These are phyloP conservation scores for Arbacia lixula DNA, from an alignment of 53 echinoderm and acorn worm genomes.

Conservation along the genomic window DNA sequence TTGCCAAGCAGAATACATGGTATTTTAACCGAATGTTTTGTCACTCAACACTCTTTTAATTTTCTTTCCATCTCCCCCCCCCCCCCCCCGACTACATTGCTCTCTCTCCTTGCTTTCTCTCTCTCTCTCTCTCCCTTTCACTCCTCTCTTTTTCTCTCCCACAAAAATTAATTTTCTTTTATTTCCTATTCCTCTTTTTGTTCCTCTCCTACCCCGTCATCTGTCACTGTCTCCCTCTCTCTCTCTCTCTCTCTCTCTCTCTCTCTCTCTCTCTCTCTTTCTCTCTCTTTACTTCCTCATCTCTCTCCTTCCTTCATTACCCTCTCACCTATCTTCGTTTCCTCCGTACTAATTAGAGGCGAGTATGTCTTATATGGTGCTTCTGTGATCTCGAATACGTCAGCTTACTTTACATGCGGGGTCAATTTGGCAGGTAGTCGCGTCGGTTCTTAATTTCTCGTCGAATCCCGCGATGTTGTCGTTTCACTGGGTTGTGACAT, in stretches of 20 bases:
- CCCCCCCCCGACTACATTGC: background rate
- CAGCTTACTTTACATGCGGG: no score
- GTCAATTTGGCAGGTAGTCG: no score
- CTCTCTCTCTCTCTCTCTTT: background rate
- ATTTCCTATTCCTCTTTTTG: background rate
- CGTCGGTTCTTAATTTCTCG: no score
- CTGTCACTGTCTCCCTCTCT: background rate
- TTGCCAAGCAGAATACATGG: no score
- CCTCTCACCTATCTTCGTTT: background rate
- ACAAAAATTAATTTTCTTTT: background rate
- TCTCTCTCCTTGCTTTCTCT: background rate
- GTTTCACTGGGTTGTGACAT: no score
- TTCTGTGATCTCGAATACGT: no score
- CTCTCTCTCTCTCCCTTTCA: background rate
- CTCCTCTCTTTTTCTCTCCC: conserved; percentile 4
- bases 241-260: background rate
- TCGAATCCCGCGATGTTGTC: no score
- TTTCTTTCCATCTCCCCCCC: background rate
- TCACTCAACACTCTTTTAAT: no score
- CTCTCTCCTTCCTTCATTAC: background rate
- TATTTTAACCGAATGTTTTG: no score
- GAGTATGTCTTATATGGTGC: no score
- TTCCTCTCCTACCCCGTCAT: background rate
- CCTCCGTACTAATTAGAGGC: no score
- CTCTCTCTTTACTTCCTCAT: background rate